Percentiles rank a stretch among this genome's conserved stretches.
Conservation (phyloP, 2,888 invertebrate genomes). For the Ennomos erosarius region DNA sequence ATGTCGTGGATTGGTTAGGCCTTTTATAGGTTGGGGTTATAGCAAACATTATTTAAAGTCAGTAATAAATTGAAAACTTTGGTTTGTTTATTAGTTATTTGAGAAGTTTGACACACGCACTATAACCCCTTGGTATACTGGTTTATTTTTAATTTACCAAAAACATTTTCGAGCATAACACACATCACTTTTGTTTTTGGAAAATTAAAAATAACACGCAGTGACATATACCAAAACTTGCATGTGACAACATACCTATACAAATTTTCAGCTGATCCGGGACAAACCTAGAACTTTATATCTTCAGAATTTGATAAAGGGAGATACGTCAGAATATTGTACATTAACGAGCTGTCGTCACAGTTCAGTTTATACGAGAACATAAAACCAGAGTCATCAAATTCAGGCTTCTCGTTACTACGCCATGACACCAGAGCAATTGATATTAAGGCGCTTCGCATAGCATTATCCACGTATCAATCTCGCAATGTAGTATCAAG, state of each 20-base stretch:
- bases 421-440: slow-evolving; percentile 21
- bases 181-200: too few relatives aligned
- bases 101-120: slow-evolving; percentile 17
- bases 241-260: too few relatives aligned
- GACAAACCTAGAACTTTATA: neutral
- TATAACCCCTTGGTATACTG: neutral
- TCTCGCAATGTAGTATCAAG: slow-evolving; percentile 21
- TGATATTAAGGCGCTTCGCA: slow-evolving; percentile 25
- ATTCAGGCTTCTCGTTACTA: slow-evolving; percentile 31
- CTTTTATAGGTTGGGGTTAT: slow-evolving; percentile 73
- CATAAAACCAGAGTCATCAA: slow-evolving; percentile 30
- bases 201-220: too few relatives aligned
- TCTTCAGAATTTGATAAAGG: too few relatives aligned
- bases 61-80: slow-evolving; percentile 40
- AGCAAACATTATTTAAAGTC: slow-evolving; percentile 56
- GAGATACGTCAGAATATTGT: slow-evolving; percentile 14
- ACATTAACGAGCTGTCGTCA: slow-evolving; percentile 21
- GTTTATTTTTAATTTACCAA: too few relatives aligned
- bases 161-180: too few relatives aligned
- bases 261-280: too few relatives aligned
- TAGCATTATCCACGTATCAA: slow-evolving; percentile 23
- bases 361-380: slow-evolving; percentile 27
- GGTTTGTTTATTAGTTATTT: slow-evolving; percentile 21
- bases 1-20: slow-evolving; percentile 73
- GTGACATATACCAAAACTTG: too few relatives aligned